Percentiles rank a stretch among this genome's conserved stretches.
Conservation (phyloP, 2,888 invertebrate genomes). For the Conops quadrifasciatus region DNA sequence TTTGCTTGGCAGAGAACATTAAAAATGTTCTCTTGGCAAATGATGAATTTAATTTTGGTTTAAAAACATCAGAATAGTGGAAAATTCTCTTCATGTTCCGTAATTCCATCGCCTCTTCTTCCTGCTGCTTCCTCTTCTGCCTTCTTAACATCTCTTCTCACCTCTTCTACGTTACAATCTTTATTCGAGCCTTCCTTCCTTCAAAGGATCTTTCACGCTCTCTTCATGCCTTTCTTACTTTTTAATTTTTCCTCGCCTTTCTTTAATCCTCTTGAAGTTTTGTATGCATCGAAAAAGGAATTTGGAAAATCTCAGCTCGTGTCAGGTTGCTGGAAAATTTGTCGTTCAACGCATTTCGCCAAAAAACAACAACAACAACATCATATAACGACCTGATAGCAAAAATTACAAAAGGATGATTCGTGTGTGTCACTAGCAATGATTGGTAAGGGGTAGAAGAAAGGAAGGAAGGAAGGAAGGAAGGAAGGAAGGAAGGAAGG, state of each 20-base stretch:
- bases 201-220: background rate
- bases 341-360: conserved; percentile 59
- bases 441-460: background rate
- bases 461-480: background rate
- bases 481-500: background rate
- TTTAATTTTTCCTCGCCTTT: background rate
- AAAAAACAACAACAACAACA: conserved; percentile 7
- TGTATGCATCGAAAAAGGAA: conserved; percentile 48
- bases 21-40: no score
- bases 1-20: no score
- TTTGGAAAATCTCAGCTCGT: conserved; percentile 61
- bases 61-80: conserved; percentile 10
- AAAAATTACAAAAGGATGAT: no score
- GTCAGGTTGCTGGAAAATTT: conserved; percentile 62
- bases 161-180: background rate
- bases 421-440: conserved; percentile 1
- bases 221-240: background rate
- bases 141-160: background rate
- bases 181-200: background rate
- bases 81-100: conserved; percentile 16
- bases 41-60: no score
- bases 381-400: no score
- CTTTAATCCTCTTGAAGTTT: conserved; percentile 2
- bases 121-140: background rate
- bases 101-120: no score